Percentiles rank a stretch among this genome's conserved stretches.
phyloP scores from a whole-genome alignment of 1,140 invertebrate species.

The Pantala flavescens region DNA sequence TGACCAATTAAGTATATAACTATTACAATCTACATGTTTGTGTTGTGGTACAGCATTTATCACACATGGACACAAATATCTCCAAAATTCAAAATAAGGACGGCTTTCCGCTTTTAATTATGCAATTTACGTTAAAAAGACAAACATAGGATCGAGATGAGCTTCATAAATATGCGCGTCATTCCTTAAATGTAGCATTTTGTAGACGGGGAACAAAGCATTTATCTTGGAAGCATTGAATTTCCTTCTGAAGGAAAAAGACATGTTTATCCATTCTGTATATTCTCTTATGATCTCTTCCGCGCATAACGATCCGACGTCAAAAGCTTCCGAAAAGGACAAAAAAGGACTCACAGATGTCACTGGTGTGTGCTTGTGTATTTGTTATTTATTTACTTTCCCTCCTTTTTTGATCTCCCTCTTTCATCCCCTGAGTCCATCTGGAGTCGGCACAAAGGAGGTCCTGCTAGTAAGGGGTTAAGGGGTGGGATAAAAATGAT shows the following conservation, averaged over 20 bases:
- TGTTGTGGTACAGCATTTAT: too few species aligned
- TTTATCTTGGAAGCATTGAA: too few species aligned
- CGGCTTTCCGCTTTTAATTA: too few species aligned
- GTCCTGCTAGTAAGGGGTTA: neutral
- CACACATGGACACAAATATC: too few species aligned
- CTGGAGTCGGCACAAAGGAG: neutral
- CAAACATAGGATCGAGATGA: too few species aligned
- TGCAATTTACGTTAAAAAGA: too few species aligned
- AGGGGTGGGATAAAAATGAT: neutral
- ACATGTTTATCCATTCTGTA: neutral
- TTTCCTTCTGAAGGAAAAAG: neutral
- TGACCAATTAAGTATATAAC: too few species aligned
- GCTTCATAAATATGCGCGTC: too few species aligned
- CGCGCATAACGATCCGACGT: neutral
- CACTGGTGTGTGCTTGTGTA: neutral
- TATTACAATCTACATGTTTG: too few species aligned
- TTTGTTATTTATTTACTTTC: constrained; percentile 5
- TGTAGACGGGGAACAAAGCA: too few species aligned
- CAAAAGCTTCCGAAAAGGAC: constrained; percentile 1
- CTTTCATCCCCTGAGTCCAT: neutral
- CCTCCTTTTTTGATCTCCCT: neutral
- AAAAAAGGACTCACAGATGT: neutral
- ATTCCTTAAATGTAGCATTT: too few species aligned
- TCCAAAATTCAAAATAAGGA: too few species aligned
- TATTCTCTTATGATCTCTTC: neutral